phyloP scores from a whole-genome alignment of 2,888 invertebrate genomes.

The Macrophya annulata region DNA sequence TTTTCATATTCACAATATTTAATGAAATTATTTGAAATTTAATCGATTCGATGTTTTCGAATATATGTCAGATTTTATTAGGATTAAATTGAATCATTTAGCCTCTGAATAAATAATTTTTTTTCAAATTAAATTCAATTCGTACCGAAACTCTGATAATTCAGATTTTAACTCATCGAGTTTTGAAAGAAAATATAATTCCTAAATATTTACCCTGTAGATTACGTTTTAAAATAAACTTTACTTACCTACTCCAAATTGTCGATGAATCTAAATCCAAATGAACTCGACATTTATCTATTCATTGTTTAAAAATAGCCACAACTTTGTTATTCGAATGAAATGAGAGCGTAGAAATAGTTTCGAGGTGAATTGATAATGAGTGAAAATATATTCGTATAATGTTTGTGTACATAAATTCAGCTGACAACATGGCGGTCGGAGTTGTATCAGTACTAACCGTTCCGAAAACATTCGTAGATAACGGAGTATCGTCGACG shows the following conservation, averaged over 20 bases:
- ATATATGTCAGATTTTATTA: neutral
- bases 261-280: neutral
- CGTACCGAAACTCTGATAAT: neutral
- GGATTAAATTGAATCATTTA: too few species aligned
- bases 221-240: neutral
- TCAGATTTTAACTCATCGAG: neutral
- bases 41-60: too few species aligned
- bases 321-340: neutral
- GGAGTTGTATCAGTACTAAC: neutral
- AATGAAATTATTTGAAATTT: too few species aligned
- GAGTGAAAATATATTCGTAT: neutral
- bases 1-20: too few species aligned
- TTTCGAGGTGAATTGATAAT: neutral
- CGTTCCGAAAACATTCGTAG: slow-evolving; percentile 20
- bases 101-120: too few species aligned
- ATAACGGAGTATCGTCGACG: neutral
- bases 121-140: too few species aligned
- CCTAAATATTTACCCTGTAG: neutral
- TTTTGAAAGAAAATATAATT: neutral
- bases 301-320: neutral
- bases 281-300: neutral
- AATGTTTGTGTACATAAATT: slow-evolving; percentile 15
- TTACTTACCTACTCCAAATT: too few species aligned
- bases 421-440: slow-evolving; percentile 41
- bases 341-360: neutral